Percentiles rank a stretch among this genome's conserved stretches.
Conservation (phyloP, 2,797 vertebrate species). For the Melanotaenia boesemani region DNA sequence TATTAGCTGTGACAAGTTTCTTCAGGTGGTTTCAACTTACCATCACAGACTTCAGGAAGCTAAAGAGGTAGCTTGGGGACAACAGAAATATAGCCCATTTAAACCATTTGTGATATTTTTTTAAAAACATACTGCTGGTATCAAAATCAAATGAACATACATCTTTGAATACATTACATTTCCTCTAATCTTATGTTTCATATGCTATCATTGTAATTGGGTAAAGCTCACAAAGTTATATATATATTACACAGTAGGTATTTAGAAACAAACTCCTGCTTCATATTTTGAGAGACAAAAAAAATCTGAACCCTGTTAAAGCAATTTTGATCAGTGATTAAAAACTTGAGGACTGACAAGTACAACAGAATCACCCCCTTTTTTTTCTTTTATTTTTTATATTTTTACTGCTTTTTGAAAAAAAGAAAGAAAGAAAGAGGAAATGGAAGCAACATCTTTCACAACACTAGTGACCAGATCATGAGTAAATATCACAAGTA, state of each 20-base stretch:
- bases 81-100: too few relatives aligned
- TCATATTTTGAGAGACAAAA: too few relatives aligned
- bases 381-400: too few relatives aligned
- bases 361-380: too few relatives aligned
- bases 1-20: not conserved
- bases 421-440: conserved; percentile 2
- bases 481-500: conserved; percentile 45
- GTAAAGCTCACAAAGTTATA: not conserved
- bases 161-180: not conserved
- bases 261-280: too few relatives aligned
- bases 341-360: too few relatives aligned
- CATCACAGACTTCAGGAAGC: not conserved
- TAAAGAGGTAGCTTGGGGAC: not conserved
- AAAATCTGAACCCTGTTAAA: too few relatives aligned
- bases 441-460: conserved; percentile 35
- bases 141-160: not conserved
- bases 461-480: not conserved
- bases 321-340: too few relatives aligned
- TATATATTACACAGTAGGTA: too few relatives aligned
- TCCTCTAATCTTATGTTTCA: not conserved
- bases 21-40: not conserved
- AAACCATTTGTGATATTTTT: not conserved
- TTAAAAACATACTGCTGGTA: not conserved
- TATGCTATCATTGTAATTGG: not conserved
- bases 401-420: too few relatives aligned